phyloP scores from a whole-genome alignment of 2,797 vertebrate genomes.

The Darevskia nairensis region DNA sequence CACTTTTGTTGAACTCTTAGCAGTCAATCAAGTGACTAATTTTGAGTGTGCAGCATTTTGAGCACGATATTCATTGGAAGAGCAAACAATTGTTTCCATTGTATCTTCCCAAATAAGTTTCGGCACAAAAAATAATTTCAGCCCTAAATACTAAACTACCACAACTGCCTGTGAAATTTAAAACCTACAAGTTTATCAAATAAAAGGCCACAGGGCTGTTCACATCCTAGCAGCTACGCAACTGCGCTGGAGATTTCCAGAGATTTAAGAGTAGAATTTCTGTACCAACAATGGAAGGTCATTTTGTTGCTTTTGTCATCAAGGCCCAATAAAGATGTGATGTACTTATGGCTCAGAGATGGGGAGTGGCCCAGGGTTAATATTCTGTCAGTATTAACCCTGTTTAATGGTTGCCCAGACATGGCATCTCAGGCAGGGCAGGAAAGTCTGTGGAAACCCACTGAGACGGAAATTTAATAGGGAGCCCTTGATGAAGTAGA shows the following conservation, averaged over 20 bases:
- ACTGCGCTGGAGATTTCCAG: slow-evolving; percentile 30
- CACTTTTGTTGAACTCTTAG: not conserved
- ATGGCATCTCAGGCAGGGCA: not conserved
- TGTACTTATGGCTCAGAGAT: not conserved
- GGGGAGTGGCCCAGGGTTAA: not conserved
- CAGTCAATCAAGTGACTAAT: not conserved
- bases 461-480: too few relatives aligned
- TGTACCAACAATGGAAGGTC: not conserved
- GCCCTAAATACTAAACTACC: not conserved
- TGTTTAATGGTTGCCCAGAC: not conserved
- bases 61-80: not conserved
- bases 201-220: slow-evolving; percentile 55
- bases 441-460: not conserved
- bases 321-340: not conserved
- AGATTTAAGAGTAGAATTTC: not conserved
- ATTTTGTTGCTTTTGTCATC: not conserved
- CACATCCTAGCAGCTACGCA: slow-evolving; percentile 38
- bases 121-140: not conserved
- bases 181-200: not conserved
- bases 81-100: accelerated
- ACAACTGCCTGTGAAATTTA: not conserved
- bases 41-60: not conserved
- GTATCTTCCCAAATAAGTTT: accelerated
- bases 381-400: not conserved
- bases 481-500: too few relatives aligned